Evolutionary conservation across 2,888 invertebrate species (phyloP).

Genomic region (Cerastis rubricosa): DNA sequence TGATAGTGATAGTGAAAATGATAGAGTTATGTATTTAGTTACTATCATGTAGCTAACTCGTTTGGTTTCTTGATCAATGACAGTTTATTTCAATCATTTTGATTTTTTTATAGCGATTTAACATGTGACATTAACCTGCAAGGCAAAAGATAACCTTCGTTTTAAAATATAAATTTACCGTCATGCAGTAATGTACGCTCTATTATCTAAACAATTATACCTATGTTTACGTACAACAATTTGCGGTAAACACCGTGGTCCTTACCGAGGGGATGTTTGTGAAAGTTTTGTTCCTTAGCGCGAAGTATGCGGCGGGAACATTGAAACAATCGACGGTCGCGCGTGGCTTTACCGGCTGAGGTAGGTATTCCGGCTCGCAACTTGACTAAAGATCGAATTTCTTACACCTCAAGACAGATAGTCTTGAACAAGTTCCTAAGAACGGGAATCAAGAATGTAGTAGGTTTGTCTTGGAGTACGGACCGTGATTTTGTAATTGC

Average conservation of each 20-base stretch:
- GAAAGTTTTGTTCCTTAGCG: slow-evolving; percentile 72
- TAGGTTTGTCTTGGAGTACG: background rate
- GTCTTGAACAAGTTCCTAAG: slow-evolving; percentile 10
- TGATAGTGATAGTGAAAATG: no score
- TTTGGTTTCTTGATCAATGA: background rate
- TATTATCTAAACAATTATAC: slow-evolving; percentile 30
- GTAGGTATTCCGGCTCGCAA: slow-evolving; percentile 45
- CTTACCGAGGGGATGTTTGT: slow-evolving; percentile 58
- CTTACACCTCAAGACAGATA: slow-evolving; percentile 38
- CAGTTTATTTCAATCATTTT: background rate
- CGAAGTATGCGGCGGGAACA: slow-evolving; percentile 78
- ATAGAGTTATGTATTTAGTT: background rate
- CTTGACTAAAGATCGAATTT: slow-evolving; percentile 53
- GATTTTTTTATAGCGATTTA: background rate
- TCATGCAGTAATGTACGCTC: slow-evolving; percentile 20
- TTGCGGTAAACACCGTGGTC: slow-evolving; percentile 55
- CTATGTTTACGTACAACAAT: slow-evolving; percentile 46
- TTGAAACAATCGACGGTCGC: slow-evolving; percentile 74
- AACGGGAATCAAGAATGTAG: slow-evolving; percentile 11
- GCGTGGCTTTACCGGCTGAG: slow-evolving; percentile 61
- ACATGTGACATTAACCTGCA: background rate
- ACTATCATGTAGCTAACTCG: background rate
- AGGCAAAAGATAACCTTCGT: background rate
- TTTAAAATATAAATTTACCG: background rate
- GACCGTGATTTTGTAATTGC: no score